A percentile compares a stretch with the other conserved stretches of the same genome.
Evolutionary conservation across 2,113 vertebrate genomes (phyloP).

Genomic region (Furnarius figulus): DNA sequence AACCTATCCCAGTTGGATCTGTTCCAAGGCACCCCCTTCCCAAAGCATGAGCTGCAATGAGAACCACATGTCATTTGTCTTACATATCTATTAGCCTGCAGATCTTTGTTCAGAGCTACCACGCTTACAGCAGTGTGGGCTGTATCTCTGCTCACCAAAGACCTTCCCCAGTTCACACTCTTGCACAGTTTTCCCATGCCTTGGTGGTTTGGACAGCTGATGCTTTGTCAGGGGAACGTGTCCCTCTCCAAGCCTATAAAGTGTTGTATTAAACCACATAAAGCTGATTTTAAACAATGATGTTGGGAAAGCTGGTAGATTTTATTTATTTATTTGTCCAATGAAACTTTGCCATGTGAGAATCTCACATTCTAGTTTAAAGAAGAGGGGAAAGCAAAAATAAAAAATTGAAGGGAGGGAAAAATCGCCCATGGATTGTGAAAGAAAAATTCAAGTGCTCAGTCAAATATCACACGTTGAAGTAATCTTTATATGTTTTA

Average conservation of each 20-base stretch:
- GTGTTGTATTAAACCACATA: conserved; percentile 1
- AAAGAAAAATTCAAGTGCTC: not conserved
- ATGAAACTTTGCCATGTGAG: not conserved
- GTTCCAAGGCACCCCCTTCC: conserved; percentile 50
- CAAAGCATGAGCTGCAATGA: conserved; percentile 48
- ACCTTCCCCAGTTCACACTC: not conserved
- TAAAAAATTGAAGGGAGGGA: not conserved
- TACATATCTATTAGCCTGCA: conserved; percentile 62
- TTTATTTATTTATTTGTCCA: not conserved
- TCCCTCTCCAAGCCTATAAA: conserved; percentile 7
- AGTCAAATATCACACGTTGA: not conserved
- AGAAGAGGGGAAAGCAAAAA: not conserved
- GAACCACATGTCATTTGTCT: conserved; percentile 66
- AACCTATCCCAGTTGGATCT: conserved; percentile 55
- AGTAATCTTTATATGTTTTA: not conserved
- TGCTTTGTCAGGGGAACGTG: not conserved
- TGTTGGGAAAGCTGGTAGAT: not conserved
- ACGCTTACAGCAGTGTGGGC: not conserved
- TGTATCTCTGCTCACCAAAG: not conserved
- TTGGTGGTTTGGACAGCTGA: conserved; percentile 10
- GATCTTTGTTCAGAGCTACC: conserved; percentile 61
- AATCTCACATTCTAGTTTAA: not conserved
- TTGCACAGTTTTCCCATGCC: not conserved
- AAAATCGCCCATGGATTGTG: not conserved
- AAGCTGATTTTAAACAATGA: conserved; percentile 27